Evolutionary conservation across 2,797 vertebrate species (phyloP).

Genomic region (Perodicticus potto): DNA sequence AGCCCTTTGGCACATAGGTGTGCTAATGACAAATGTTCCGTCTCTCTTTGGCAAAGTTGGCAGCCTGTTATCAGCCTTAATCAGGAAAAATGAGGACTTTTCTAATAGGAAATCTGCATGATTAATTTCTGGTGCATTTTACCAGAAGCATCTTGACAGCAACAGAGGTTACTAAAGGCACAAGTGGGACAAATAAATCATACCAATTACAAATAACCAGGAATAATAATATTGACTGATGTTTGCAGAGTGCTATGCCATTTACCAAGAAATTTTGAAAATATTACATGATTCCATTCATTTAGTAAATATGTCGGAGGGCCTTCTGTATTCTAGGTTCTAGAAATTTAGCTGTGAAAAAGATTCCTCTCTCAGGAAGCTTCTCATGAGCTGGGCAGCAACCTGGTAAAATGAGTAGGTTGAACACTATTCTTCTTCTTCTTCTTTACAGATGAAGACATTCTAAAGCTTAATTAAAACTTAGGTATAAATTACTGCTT

Average conservation of each 20-base stretch:
- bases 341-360: background rate
- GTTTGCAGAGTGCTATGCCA: background rate
- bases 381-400: background rate
- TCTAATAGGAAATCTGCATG: conserved; percentile 32
- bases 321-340: background rate
- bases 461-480: conserved; percentile 30
- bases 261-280: background rate
- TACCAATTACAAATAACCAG: background rate
- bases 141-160: background rate
- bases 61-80: background rate
- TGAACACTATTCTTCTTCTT: background rate
- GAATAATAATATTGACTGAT: background rate
- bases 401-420: conserved; percentile 17
- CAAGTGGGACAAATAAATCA: background rate
- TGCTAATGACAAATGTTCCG: background rate
- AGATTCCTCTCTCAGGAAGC: background rate
- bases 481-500: conserved; percentile 21
- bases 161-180: background rate
- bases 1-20: background rate
- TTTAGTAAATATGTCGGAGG: background rate
- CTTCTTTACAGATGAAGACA: conserved; percentile 6
- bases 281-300: background rate
- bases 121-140: background rate
- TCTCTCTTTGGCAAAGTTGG: background rate
- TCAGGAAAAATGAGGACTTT: background rate